Evolutionary conservation across 2,113 vertebrate genomes (phyloP), one percentile per base, ranked within the genome.

Genomic region (Albula glossodonta): DNA sequence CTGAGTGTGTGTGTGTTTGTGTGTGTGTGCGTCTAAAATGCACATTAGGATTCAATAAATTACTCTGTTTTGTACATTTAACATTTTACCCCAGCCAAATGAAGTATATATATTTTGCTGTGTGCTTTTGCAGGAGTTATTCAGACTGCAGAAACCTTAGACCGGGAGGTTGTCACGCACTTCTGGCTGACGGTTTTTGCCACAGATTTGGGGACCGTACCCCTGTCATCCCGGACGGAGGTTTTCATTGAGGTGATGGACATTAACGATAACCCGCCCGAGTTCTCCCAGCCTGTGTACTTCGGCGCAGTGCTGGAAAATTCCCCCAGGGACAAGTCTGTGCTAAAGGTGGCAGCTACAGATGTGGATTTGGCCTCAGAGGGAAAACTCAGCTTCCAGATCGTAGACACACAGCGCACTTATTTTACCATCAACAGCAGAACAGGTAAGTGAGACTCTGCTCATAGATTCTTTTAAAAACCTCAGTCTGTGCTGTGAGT

Each of bases 161-260:
- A 99, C 91, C 92, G 97, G 11, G 98, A 99, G 93, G 92, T 84
- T 1, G 83, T 13, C 0, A 91, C 96, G 79, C 95, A 96, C 93
- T 98, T 98, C 89, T 99, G 98, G 98, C 92, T 99, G 78, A 97
- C 97, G 0, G 96, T 99, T 22, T 93, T 96, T 31, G 98, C 95
- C 66, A 96, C 95, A 50, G 98, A 99, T 87, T 90, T 94, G 88
- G 98, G 98, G 1, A 96, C 97, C 0, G 77, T 96, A 78, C 96
- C 98, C 51, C 92, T 97, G 74, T 90, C 94, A 50, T 95, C 97
- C 52, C 94, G 96, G 90, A 96, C 96, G n/a, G 97, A 99, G 89
- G 95, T 99, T 90, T 99, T 95, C 91, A 93, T 99, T 83, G 97
- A 98, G 88, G 96, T 99, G 83, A 93, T 90, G 0, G 98, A 99